Base-by-base conservation (phyloP, 2,113 vertebrate species). In the Macrotis lagotis region DNA sequence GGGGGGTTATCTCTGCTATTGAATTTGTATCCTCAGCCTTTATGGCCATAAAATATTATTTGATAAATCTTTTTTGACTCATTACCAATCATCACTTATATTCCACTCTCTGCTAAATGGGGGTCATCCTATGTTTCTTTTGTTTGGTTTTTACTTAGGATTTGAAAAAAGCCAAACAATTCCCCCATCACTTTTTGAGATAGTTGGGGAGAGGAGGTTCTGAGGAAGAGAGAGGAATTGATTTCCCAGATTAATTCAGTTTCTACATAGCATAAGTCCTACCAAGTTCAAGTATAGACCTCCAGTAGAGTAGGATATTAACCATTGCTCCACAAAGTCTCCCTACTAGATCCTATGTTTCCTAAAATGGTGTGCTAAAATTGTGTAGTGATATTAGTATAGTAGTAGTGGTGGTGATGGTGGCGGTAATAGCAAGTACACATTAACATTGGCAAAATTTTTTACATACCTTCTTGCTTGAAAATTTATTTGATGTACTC, bases 1-100 rank as follows among this genome's bases (percentile, higher is more conserved):
- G 16, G n/a, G 37, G 14, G 37, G 8, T 74, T 74, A 2, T 74
- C 37, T 44, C 44, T 83, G 19, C 22, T 44, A 83, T 44, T 83
- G n/a, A 44, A 83, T 44, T 16, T 44, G 37, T 44, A 11, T 44
- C 66, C 5, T 2, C n/a, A 83, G 37, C 37, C 37, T 6, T 44
- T 83, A 83, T 19, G 59, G 31, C 2, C 25, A 95, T 0, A 51
- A n/a, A 93, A 8, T 52, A 96, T 66, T 91, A 14, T 11, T 92
- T 24, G 90, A 95, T 47, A 93, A 95, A 95, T 92, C 48, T 90
- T 90, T 50, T 92, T 93, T 93, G 92, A 91, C 50, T 93, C 7
- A 53, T 50, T 92, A 16, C 88, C 8, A 92, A 92, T 37, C 37
- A 88, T 91, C 3, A 92, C 44, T 95, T 95, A 92, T 91, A 12